A percentile compares a stretch with the other conserved stretches of the same genome.
Conservation (phyloP, 2,113 vertebrate genomes). For the Meleagris gallopavo region DNA sequence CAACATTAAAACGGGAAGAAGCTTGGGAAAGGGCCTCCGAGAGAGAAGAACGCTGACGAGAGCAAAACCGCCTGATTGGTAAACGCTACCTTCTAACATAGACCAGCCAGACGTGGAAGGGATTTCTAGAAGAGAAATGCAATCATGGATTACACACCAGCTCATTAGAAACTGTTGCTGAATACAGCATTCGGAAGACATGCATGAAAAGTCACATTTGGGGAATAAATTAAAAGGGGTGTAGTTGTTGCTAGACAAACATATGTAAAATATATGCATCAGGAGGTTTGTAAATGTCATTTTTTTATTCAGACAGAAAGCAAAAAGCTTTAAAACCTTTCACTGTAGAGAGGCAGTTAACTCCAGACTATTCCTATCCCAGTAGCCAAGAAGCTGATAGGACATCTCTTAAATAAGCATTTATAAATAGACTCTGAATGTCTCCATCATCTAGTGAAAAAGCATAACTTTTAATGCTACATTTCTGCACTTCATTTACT, state of each 20-base stretch:
- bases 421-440: slow-evolving; percentile 71
- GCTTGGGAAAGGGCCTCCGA: slow-evolving; percentile 63
- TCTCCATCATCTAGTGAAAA: slow-evolving; percentile 64
- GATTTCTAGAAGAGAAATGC: slow-evolving; percentile 71
- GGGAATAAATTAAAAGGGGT: slow-evolving; percentile 75
- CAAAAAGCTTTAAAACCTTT: slow-evolving; percentile 80
- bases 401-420: slow-evolving; percentile 58
- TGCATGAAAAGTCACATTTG: slow-evolving; percentile 79
- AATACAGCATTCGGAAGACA: slow-evolving; percentile 74
- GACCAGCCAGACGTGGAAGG: slow-evolving; percentile 69
- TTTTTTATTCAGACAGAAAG: slow-evolving; percentile 76
- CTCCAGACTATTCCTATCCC: slow-evolving; percentile 71
- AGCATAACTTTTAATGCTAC: slow-evolving; percentile 54
- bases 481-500: slow-evolving; percentile 65
- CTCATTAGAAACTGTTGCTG: slow-evolving; percentile 77
- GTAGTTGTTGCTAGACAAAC: slow-evolving; percentile 75
- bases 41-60: slow-evolving; percentile 54
- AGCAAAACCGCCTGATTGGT: slow-evolving; percentile 58
- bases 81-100: slow-evolving; percentile 66
- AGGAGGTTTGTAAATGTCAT: slow-evolving; percentile 78
- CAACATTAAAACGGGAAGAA: slow-evolving; percentile 79
- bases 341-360: slow-evolving; percentile 68
- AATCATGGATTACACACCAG: slow-evolving; percentile 78
- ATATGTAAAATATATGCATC: slow-evolving; percentile 77
- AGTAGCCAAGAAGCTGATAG: slow-evolving; percentile 70